Evolutionary conservation across 2,797 vertebrate species (phyloP), one percentile per base, ranked within the genome.

Genomic region (Squalus acanthias): DNA sequence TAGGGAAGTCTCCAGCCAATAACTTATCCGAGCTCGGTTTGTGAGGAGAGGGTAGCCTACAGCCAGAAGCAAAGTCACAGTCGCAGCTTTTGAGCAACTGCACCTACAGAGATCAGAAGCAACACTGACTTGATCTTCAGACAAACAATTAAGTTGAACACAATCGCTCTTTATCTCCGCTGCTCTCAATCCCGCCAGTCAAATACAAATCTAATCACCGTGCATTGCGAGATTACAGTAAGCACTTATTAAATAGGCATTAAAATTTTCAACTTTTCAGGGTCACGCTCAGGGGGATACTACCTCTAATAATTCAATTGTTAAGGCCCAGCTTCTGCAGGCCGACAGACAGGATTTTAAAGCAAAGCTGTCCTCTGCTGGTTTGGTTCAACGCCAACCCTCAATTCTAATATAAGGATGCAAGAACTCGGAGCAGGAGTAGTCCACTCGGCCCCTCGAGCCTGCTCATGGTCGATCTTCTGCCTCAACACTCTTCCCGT

Each of bases 291-390:
- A 91, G 88, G 29, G 39, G 39, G 39, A 60, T 10, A 91, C 13
- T 20, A 79, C 20, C 13, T 46, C n/a, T 33, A 17, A 20, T 65
- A 85, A 85, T 46, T 85, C 13, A 63, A 33, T 65, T 57, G 22
- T 88, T 57, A 88, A 53, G 57, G 4, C 10, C 29, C 12, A n/a
- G 33, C 33, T n/a, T 87, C 82, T 26, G 85, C 50, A 53, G 22
- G 10, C 85, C 2, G 5, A 39, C 39, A 50, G 93, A 22, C 93
- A 57, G 94, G 46, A 96, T 65, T n/a, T 17, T 46, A 76, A 74
- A 74, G 39, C 95, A 96, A 50, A 74, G 95, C 79, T 57, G 95
- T 50, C 95, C 53, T 74, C 79, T 74, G 70, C 57, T 57, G 95
- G 79, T 76, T 6, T 53, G 50, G n/a, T 57, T 82, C 20, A 39